Base-by-base conservation (phyloP, 2,113 vertebrate genomes). In the Thymallus thymallus region DNA sequence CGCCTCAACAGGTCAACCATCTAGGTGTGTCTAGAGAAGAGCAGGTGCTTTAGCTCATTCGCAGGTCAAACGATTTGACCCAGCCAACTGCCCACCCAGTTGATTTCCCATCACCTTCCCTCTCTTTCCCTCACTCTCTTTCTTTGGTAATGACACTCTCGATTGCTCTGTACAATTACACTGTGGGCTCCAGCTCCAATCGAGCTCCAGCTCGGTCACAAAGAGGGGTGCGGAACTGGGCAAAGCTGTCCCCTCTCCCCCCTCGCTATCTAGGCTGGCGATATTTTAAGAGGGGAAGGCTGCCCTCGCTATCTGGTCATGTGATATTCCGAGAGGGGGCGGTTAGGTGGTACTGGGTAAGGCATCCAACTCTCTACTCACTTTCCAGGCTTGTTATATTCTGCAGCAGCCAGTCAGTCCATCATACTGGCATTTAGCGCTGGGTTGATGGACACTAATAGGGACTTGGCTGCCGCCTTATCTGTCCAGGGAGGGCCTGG, bases 361-460 rank as follows among this genome's bases (percentile, higher is more conserved):
- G 4, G 13, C 46, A 4, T 51, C 35, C 35, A 41, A 41, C 35
- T 41, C 35, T 51, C 69, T 78, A 46, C 69, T 79, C 78, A 85
- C 75, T 7, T 23, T 69, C 71, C 76, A 67, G 75, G 76, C 83
- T 76, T 61, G 71, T 71, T 80, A 69, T 80, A 78, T 87, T 84
- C 86, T 75, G 70, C 79, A 80, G 88, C 71, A 77, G 75, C 75
- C 82, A 74, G 67, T 13, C 74, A 77, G 29, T 64, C 77, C 71
- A 81, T 78, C 84, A 78, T 76, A 81, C 68, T 87, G 88, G 84
- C 82, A 88, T 88, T 89, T 87, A 88, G 64, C 79, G 45, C 61
- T 41, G 51, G 51, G 67, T 76, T 88, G 88, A 89, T 88, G 77
- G 88, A 88, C 88, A 87, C 88, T 90, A 89, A 89, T 86, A 85